These are phyloP conservation scores for Diploptera punctata DNA, from an alignment of 2,888 invertebrate genomes.

Conservation along the genomic window DNA sequence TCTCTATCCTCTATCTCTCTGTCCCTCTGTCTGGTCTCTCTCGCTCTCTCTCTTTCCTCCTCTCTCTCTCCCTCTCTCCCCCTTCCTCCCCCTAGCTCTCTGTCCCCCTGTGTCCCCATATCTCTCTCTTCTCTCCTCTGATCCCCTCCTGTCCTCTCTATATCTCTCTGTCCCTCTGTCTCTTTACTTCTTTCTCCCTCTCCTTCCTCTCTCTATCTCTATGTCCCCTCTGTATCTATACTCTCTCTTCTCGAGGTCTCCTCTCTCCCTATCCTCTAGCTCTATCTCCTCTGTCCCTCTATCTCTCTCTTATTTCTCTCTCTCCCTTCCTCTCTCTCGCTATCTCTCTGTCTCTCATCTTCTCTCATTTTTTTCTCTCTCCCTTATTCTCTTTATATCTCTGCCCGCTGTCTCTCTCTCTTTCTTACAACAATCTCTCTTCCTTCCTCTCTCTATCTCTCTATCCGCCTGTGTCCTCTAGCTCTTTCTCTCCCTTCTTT, in stretches of 20 bases:
- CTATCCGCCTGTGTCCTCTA: no score
- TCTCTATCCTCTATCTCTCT: not conserved
- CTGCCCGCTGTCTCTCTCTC: no score
- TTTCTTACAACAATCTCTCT: not conserved
- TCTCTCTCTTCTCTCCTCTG: not conserved
- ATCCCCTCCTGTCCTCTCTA: not conserved
- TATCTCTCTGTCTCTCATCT: not conserved
- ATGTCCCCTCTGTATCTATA: not conserved
- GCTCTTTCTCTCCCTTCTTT: no score
- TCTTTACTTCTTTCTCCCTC: not conserved
- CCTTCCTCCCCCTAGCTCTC: not conserved
- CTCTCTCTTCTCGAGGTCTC: not conserved
- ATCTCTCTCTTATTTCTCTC: no score
- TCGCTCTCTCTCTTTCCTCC: not conserved
- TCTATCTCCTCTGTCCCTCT: not conserved
- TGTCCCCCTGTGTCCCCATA: not conserved
- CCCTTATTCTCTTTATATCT: not conserved
- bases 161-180: not conserved
- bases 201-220: not conserved
- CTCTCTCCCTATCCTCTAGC: not conserved
- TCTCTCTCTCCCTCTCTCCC: not conserved
- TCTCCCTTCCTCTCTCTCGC: no score
- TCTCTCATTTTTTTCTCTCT: not conserved
- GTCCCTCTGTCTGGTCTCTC: not conserved
- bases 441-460: not conserved